Evolutionary conservation across 2,888 invertebrate genomes (phyloP).

Genomic region (Chorisops tibialis): DNA sequence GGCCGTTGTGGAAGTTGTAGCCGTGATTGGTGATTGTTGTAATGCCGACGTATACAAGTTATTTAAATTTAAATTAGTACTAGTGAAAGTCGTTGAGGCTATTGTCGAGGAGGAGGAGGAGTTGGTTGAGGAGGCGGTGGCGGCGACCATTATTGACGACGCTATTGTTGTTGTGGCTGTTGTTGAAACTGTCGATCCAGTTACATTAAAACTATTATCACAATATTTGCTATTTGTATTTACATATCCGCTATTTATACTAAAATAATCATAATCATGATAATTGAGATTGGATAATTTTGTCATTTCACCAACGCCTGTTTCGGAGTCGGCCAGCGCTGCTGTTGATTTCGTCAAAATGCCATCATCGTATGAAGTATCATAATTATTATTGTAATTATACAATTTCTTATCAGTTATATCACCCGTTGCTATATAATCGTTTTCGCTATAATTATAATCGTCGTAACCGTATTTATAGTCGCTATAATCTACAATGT

Average conservation of each 20-base stretch:
- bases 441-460: conserved; percentile 41
- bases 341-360: conserved; percentile 31
- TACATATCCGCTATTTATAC: conserved; percentile 23
- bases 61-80: conserved; percentile 15
- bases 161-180: not conserved
- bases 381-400: conserved; percentile 43
- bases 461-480: conserved; percentile 40
- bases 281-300: conserved; percentile 18
- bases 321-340: conserved; percentile 20
- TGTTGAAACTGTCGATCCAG: conserved; percentile 12
- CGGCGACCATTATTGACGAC: conserved; percentile 27
- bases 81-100: conserved; percentile 46
- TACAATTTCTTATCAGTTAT: conserved; percentile 38
- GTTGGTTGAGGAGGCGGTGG: conserved; percentile 25
- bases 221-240: conserved; percentile 31
- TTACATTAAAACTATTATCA: conserved; percentile 32
- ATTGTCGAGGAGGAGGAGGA: conserved; percentile 36
- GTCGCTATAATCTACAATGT: conserved; percentile 39
- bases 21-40: conserved; percentile 2
- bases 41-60: conserved; percentile 12
- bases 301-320: conserved; percentile 10
- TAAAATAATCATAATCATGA: conserved; percentile 29
- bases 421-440: conserved; percentile 40
- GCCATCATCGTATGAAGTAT: conserved; percentile 48
- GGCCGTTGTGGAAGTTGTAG: conserved; percentile 14